These are phyloP conservation scores for Pangasianodon gigas DNA, from an alignment of 2,113 vertebrate genomes.

Conservation along the genomic window DNA sequence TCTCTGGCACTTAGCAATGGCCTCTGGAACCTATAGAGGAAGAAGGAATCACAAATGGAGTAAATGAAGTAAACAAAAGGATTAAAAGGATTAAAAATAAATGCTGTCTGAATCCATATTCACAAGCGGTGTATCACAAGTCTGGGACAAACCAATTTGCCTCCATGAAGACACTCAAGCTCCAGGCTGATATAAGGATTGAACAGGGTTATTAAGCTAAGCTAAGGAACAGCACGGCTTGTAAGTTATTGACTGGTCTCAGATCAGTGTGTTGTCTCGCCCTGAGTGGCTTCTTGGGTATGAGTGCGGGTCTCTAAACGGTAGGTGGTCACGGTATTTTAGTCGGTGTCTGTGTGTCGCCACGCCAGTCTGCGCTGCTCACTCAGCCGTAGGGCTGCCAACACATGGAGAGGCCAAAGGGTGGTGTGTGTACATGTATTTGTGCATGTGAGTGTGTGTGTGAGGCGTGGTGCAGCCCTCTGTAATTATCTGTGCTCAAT, in stretches of 20 bases:
- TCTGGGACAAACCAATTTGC: constrained; percentile 7
- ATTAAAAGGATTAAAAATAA: constrained; percentile 9
- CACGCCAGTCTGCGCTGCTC: constrained; percentile 37
- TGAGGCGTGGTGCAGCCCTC: constrained; percentile 33
- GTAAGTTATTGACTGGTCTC: background rate
- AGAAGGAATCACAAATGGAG: background rate
- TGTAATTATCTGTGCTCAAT: constrained; percentile 57
- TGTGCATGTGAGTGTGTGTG: background rate
- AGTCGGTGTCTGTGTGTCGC: constrained; percentile 35
- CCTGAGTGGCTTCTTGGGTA: background rate
- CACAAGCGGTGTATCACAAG: constrained; percentile 13
- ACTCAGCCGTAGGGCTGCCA: constrained; percentile 33
- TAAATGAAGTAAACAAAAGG: background rate
- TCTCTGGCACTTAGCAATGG: constrained; percentile 88
- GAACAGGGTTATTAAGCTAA: constrained; percentile 6
- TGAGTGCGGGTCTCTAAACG: constrained; percentile 26
- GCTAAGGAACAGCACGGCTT: background rate
- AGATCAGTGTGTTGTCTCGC: constrained; percentile 19
- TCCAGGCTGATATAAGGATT: background rate
- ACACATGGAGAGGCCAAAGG: constrained; percentile 32
- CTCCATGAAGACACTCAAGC: background rate
- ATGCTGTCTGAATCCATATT: background rate
- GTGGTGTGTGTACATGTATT: constrained; percentile 3
- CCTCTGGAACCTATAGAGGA: constrained; percentile 83
- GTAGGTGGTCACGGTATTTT: constrained; percentile 45